These are phyloP conservation scores for Phyto melanocephala DNA, from an alignment of 2,888 invertebrate species.

Conservation along the genomic window DNA sequence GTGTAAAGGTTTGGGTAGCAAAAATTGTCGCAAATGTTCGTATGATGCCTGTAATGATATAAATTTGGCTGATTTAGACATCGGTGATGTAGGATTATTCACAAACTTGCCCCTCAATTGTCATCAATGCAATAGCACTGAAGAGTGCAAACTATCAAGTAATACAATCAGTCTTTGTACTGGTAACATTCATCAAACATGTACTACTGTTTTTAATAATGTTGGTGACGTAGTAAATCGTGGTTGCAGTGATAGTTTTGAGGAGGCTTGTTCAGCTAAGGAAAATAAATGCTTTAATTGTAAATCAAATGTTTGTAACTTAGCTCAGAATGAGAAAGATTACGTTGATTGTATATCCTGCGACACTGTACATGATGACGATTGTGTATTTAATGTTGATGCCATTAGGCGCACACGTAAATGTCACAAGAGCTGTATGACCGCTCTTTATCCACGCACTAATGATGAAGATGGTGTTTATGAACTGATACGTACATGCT, in stretches of 20 bases:
- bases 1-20: constrained; percentile 58
- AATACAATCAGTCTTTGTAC: constrained; percentile 50
- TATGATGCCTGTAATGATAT: constrained; percentile 61
- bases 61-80: constrained; percentile 38
- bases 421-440: constrained; percentile 73
- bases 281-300: constrained; percentile 71
- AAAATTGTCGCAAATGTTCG: constrained; percentile 64
- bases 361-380: constrained; percentile 67
- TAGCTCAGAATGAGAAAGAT: constrained; percentile 63
- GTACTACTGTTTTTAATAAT: constrained; percentile 62
- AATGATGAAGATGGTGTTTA: constrained; percentile 67
- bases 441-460: constrained; percentile 72
- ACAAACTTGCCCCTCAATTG: constrained; percentile 68
- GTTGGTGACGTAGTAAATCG: constrained; percentile 62
- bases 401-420: constrained; percentile 63
- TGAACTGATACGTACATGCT: constrained; percentile 72
- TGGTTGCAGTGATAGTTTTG: constrained; percentile 68
- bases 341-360: constrained; percentile 72
- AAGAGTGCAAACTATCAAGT: constrained; percentile 48
- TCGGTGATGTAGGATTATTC: constrained; percentile 67
- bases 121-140: constrained; percentile 64
- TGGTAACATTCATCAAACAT: constrained; percentile 65
- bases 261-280: constrained; percentile 57
- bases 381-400: constrained; percentile 68
- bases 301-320: constrained; percentile 74